Evolutionary conservation across 2,797 vertebrate genomes (phyloP).

Genomic region (Acropternis orthonyx): DNA sequence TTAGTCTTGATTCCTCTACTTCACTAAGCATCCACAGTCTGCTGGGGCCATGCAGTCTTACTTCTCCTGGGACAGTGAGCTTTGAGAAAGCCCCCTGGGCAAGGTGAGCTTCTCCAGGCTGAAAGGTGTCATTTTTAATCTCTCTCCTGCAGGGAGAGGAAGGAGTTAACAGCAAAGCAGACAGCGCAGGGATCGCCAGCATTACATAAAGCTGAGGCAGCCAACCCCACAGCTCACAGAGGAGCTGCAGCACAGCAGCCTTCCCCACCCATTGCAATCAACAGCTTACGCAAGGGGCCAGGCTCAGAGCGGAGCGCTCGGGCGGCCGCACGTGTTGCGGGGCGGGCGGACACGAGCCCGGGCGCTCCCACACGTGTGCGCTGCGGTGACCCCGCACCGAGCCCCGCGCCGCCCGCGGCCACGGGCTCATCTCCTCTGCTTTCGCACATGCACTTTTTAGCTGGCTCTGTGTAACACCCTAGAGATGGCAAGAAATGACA

Average conservation of each 20-base stretch:
- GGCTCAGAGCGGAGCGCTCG: neutral
- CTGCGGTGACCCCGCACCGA: neutral
- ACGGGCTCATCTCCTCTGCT: neutral
- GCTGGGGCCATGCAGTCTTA: neutral
- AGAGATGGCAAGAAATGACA: neutral
- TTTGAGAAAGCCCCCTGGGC: neutral
- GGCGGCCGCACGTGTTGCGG: conserved; percentile 53
- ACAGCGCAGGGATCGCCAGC: neutral
- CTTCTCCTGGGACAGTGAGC: neutral
- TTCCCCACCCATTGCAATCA: neutral
- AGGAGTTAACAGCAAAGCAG: conserved; percentile 37
- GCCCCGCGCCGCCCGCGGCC: too few relatives aligned
- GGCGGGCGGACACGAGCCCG: conserved; percentile 52
- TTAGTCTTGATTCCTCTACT: neutral
- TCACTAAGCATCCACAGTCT: neutral
- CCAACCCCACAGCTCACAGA: neutral
- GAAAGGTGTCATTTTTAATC: neutral
- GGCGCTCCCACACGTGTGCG: neutral
- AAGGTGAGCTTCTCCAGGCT: neutral
- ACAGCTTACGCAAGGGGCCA: conserved; percentile 67
- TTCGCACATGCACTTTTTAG: rapidly evolving
- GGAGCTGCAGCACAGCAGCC: neutral
- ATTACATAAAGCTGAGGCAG: conserved; percentile 49
- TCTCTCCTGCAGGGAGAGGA: neutral
- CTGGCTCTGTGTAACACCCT: neutral